Evolutionary conservation across 2,113 vertebrate genomes (phyloP).

Genomic region (Vombatus ursinus): DNA sequence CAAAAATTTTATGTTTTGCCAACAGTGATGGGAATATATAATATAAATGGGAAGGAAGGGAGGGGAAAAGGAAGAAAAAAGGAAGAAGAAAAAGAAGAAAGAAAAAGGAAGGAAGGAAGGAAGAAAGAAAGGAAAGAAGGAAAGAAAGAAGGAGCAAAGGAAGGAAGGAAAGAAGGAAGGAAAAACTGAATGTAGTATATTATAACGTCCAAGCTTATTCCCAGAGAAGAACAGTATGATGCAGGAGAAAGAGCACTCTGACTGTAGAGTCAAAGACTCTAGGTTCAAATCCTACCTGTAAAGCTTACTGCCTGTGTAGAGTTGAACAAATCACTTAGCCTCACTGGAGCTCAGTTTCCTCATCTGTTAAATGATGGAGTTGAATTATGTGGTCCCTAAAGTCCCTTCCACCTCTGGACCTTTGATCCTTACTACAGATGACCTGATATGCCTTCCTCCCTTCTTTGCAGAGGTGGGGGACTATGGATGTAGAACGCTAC

Average conservation of each 20-base stretch:
- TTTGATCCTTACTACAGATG: not conserved
- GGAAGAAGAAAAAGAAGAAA: rapidly evolving
- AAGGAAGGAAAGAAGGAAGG: no score
- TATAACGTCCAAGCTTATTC: not conserved
- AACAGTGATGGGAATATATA: not conserved
- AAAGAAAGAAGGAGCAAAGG: no score
- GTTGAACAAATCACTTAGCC: not conserved
- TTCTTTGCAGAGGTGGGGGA: not conserved
- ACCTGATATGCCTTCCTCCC: not conserved
- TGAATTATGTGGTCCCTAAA: not conserved
- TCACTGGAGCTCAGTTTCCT: not conserved
- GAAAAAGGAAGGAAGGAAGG: no score
- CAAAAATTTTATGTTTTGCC: not conserved
- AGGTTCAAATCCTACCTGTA: not conserved
- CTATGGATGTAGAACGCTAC: not conserved
- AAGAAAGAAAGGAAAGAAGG: no score
- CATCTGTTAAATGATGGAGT: not conserved
- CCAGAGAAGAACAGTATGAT: not conserved
- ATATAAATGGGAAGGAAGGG: not conserved
- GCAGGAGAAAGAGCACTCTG: not conserved
- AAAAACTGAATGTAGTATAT: not conserved
- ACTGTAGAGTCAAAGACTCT: not conserved
- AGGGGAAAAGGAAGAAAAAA: no score
- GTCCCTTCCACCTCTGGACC: not conserved
- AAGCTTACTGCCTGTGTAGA: not conserved